Conservation (phyloP, 2,113 vertebrate species). For the Hoplias malabaricus region DNA sequence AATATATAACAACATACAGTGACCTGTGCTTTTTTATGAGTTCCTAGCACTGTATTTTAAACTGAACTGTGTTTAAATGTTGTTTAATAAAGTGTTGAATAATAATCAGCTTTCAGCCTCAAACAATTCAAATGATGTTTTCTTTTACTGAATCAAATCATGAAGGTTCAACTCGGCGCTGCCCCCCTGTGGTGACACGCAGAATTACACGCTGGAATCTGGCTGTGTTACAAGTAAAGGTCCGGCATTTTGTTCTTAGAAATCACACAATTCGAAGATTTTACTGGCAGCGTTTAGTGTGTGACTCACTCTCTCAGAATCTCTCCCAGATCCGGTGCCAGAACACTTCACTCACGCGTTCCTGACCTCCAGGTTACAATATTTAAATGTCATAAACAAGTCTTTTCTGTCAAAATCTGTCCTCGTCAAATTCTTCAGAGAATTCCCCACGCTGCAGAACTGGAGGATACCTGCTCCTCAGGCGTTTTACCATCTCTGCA, state of each 20-base stretch:
- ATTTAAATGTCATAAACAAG: neutral
- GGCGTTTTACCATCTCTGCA: neutral
- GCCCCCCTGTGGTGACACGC: neutral
- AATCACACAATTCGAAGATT: neutral
- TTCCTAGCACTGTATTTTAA: too few species aligned
- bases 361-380: neutral
- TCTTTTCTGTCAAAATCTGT: neutral
- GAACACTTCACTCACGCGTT: neutral
- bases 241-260: neutral
- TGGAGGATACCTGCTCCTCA: neutral
- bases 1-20: too few species aligned
- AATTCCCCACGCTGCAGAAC: too few species aligned
- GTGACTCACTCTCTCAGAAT: neutral
- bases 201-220: neutral
- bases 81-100: too few species aligned
- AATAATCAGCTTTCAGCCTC: too few species aligned
- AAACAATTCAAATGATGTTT: too few species aligned
- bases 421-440: neutral
- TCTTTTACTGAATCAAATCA: neutral
- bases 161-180: neutral
- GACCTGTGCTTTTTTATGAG: too few species aligned
- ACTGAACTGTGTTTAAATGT: too few species aligned
- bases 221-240: neutral
- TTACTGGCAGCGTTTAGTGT: neutral
- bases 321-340: neutral